Conservation (phyloP, 2,797 vertebrate genomes). For the Artibeus jamaicensis region DNA sequence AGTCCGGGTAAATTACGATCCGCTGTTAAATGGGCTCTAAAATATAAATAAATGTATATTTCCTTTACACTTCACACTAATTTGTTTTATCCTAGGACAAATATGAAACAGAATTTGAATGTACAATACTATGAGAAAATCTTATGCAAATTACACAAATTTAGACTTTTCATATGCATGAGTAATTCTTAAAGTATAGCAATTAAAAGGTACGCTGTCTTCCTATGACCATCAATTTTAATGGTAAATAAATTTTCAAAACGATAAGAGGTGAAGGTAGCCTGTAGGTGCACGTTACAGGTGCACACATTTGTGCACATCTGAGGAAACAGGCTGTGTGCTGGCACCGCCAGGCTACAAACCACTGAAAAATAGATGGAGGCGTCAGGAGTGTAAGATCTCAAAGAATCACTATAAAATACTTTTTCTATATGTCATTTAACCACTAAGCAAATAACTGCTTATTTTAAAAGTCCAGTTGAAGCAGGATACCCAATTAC, state of each 20-base stretch:
- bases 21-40: background rate
- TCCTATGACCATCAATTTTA: background rate
- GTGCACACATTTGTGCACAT: background rate
- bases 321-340: background rate
- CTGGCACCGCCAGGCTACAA: background rate
- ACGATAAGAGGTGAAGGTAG: background rate
- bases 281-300: background rate
- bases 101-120: slow-evolving; percentile 15
- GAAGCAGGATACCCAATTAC: slow-evolving; percentile 26
- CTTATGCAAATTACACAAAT: background rate
- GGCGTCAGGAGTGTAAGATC: background rate
- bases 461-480: slow-evolving; percentile 31
- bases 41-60: background rate
- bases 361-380: background rate
- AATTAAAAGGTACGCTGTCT: slow-evolving; percentile 15
- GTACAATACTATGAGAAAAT: background rate
- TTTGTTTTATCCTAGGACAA: background rate
- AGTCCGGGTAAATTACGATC: background rate
- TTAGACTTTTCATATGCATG: background rate
- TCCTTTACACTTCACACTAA: background rate
- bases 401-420: background rate
- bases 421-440: background rate
- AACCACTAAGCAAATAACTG: background rate
- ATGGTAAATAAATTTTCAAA: background rate
- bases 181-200: background rate